phyloP scores from a whole-genome alignment of 2,888 invertebrate genomes.

The Drosophila meridionalis region DNA sequence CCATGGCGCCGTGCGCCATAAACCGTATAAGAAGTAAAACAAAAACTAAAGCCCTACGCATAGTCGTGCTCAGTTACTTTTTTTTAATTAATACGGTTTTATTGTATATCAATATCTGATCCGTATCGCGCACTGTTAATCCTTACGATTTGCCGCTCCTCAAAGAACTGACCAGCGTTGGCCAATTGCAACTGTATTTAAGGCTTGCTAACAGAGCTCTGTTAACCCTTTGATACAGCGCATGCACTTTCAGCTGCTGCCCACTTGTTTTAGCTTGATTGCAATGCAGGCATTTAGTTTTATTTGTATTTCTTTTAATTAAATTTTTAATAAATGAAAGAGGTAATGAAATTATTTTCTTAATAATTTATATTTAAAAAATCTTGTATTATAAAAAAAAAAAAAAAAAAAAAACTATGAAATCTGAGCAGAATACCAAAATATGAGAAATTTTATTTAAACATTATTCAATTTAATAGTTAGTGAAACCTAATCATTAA shows the following conservation, averaged over 20 bases:
- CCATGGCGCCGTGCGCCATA: neutral
- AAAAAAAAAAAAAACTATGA: too few relatives aligned
- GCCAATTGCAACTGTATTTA: conserved; percentile 8
- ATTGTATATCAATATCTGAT: neutral
- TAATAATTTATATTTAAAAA: neutral
- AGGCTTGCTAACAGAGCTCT: conserved; percentile 1
- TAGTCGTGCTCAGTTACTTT: neutral
- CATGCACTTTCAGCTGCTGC: conserved; percentile 47
- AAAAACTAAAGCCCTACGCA: neutral
- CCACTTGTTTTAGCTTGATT: conserved; percentile 45
- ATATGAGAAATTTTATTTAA: too few relatives aligned
- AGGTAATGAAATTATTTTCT: neutral
- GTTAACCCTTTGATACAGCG: conserved; percentile 17
- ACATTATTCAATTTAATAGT: too few relatives aligned
- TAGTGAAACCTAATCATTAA: too few relatives aligned
- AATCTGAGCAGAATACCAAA: too few relatives aligned
- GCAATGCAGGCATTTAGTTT: conserved; percentile 3
- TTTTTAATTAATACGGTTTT: neutral
- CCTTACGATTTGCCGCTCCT: neutral
- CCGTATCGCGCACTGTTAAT: neutral
- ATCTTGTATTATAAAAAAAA: neutral
- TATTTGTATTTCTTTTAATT: neutral
- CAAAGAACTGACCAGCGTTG: neutral
- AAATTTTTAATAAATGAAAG: too few relatives aligned
- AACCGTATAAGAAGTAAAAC: neutral